Base-by-base conservation (phyloP, 2,113 vertebrate genomes). In the Okapia johnstoni region DNA sequence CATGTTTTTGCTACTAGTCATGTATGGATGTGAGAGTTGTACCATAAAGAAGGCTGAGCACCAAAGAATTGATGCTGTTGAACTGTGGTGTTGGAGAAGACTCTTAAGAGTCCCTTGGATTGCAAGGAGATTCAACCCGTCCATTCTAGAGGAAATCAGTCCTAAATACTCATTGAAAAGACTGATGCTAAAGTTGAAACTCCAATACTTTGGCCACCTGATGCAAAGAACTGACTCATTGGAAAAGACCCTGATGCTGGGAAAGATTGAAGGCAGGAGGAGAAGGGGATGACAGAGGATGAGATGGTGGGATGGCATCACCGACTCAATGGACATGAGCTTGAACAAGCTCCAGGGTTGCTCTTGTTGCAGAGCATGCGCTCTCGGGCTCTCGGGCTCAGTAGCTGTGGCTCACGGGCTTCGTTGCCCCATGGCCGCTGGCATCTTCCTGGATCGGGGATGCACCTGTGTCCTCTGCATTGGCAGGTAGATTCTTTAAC, bases 371-470 rank as follows among this genome's bases (percentile, higher is more conserved):
- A 43, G 36, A 43, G 70, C 70, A 2, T 3, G 28, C 28, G 58
- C 12, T 61, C 12, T 14, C 7, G 11, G 36, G 70, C 19, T 73
- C 70, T 43, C 1, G 0, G 70, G 66, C 36, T 73, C 36, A 70
- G n/a, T 3, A 70, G 19, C 3, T 13, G 5, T 40, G 21, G 36
- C 11, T 7, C 36, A 25, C 0, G 0, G 21, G 70, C 70, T 73
- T 43, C 10, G 1, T 25, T 25, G 36, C 21, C 25, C 70, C 70
- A 1, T 25, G 70, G 21, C 21, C 0, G 0, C 70, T 43, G 36
- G 70, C n/a, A 43, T 73, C 70, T 73, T 73, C 36, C 70, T 43
- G 21, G 70, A 25, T 30, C 0, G 0, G 36, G 11, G 70, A 7
- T 73, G 36, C 40, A 43, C n/a, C 70, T 43, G 36, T 73, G 11